phyloP scores from a whole-genome alignment of 2,113 vertebrate species.

The Stegastes partitus region DNA sequence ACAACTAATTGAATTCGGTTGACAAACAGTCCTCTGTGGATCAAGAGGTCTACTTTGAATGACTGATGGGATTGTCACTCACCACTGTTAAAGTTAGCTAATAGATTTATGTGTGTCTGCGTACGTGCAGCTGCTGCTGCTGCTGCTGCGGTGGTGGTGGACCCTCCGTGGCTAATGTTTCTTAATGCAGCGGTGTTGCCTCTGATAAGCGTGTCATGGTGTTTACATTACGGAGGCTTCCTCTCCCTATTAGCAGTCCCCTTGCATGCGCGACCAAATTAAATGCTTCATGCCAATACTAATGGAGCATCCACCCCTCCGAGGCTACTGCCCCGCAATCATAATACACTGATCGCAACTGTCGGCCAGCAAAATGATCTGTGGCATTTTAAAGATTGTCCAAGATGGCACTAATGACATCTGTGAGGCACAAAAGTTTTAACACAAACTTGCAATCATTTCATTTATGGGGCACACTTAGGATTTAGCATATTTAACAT shows the following conservation, averaged over 20 bases:
- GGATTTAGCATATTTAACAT: slow-evolving; percentile 31
- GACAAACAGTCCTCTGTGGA: slow-evolving; percentile 66
- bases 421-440: not conserved
- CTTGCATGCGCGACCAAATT: slow-evolving; percentile 59
- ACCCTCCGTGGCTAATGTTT: slow-evolving; percentile 64
- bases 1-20: slow-evolving; percentile 71
- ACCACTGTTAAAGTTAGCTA: slow-evolving; percentile 49
- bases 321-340: slow-evolving; percentile 56
- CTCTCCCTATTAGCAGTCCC: slow-evolving; percentile 68
- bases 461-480: not conserved
- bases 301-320: slow-evolving; percentile 61
- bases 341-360: slow-evolving; percentile 43
- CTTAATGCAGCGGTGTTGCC: slow-evolving; percentile 56
- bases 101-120: slow-evolving; percentile 52
- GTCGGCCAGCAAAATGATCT: slow-evolving; percentile 21
- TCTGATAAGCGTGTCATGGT: slow-evolving; percentile 63
- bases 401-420: slow-evolving; percentile 13
- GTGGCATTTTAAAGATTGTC: slow-evolving; percentile 20
- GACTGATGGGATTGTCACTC: slow-evolving; percentile 72
- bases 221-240: slow-evolving; percentile 76
- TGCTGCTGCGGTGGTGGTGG: slow-evolving; percentile 23
- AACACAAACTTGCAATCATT: not conserved
- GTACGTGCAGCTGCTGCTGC: slow-evolving; percentile 13
- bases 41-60: slow-evolving; percentile 49
- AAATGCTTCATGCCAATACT: slow-evolving; percentile 64